Evolutionary conservation across 2,797 vertebrate genomes (phyloP).

Genomic region (Gymnoscopelus braueri): DNA sequence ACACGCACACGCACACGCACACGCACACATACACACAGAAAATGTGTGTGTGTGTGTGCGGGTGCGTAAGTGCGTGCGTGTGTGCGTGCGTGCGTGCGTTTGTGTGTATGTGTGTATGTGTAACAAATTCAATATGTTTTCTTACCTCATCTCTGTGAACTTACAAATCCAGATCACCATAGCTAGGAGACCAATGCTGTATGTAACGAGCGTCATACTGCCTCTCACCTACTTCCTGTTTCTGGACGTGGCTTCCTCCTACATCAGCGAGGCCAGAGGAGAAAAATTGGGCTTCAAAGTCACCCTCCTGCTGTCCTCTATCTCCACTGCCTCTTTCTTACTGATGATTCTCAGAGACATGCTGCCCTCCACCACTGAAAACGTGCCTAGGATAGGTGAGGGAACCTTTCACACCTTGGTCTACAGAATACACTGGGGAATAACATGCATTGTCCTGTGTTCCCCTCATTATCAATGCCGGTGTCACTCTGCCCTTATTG

Average conservation of each 20-base stretch:
- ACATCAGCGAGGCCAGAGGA: conserved; percentile 50
- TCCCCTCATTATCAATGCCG: too few species aligned
- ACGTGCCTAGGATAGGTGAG: not conserved
- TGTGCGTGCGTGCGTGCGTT: too few species aligned
- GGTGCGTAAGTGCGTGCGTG: too few species aligned
- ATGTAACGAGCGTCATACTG: conserved; percentile 63
- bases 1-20: too few species aligned
- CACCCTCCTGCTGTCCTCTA: conserved; percentile 64
- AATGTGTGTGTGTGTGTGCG: too few species aligned
- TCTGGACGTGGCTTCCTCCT: conserved; percentile 71
- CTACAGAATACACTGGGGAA: not conserved
- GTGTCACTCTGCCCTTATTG: too few species aligned
- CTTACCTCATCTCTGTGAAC: not conserved
- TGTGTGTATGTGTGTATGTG: too few species aligned
- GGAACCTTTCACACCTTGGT: not conserved
- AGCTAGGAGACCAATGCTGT: conserved; percentile 53
- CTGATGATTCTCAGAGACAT: too few species aligned
- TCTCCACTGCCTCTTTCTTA: not conserved
- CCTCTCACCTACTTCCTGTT: conserved; percentile 65
- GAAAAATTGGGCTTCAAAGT: conserved; percentile 77
- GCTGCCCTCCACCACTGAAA: not conserved
- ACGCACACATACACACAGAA: too few species aligned
- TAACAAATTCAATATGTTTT: not conserved
- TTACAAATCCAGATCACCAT: conserved; percentile 23
- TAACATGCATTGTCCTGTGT: too few species aligned